Base-by-base conservation (phyloP, 2,113 vertebrate genomes). In the Mandrillus leucophaeus region DNA sequence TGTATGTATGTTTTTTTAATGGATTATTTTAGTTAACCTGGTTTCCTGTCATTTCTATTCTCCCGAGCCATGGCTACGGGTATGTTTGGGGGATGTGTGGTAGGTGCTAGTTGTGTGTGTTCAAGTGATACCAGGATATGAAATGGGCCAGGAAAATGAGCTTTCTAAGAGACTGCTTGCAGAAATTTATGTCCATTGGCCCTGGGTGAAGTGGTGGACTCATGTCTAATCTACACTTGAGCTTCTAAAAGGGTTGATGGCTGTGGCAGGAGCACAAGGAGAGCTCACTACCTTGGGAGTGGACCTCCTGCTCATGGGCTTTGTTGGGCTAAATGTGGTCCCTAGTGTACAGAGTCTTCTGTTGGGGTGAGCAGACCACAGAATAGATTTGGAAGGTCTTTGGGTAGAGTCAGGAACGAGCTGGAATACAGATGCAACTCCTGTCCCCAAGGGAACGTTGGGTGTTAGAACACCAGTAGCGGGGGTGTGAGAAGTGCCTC, bases 401-500 rank as follows among this genome's bases (percentile, higher is more conserved):
- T 57, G 22, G 59, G 10, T 52, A 55, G 52, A 86, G 16, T 13
- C 64, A 55, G 50, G 73, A 52, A 68, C 2, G 35, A 8, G 8
- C 11, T 48, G 40, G 50, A 52, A 89, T 38, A 75, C 8, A 93
- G 55, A 35, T 20, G 5, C 4, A 76, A 50, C 8, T 3, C 5
- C 55, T 61, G 7, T 57, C 5, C 48, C 35, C n/a, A 16, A 84
- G 27, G 16, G 57, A 43, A 8, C 18, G 1, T 23, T 52, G 86
- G 3, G 32, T 35, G 80, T 48, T 14, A 40, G 23, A 38, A 11
- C n/a, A 1, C 66, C 27, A n/a, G 27, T 0, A 25, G 32, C 9
- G 2, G 1, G 18, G 18, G 30, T 3, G 1, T 40, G 43, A 64
- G 59, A 38, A 61, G 16, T 3, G 5, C 16, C 17, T 17, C 5